These are phyloP conservation scores for Patella pellucida DNA, from an alignment of 2,888 invertebrate genomes.

Conservation along the genomic window DNA sequence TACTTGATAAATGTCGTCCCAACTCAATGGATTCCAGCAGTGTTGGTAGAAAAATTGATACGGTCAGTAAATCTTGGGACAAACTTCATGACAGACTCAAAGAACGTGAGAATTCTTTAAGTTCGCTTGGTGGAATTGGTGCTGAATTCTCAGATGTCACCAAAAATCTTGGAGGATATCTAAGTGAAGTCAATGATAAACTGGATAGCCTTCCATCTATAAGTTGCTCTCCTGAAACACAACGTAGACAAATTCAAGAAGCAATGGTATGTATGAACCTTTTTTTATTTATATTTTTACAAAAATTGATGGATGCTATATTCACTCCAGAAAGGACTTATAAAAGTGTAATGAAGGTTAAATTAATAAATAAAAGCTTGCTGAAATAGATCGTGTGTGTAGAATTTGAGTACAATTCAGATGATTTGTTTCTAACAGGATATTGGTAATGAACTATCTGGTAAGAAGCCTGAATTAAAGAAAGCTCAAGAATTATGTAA, in stretches of 20 bases:
- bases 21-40: slow-evolving; percentile 65
- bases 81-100: slow-evolving; percentile 76
- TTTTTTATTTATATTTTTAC: neutral
- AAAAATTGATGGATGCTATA: neutral
- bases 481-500: slow-evolving; percentile 78
- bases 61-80: slow-evolving; percentile 82
- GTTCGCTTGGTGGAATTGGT: slow-evolving; percentile 91
- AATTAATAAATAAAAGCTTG: too few species aligned
- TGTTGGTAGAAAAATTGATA: slow-evolving; percentile 74
- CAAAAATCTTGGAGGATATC: slow-evolving; percentile 85
- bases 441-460: slow-evolving; percentile 46
- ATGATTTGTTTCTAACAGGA: slow-evolving; percentile 38
- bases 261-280: slow-evolving; percentile 76
- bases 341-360: too few species aligned
- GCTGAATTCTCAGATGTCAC: slow-evolving; percentile 92
- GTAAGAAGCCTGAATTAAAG: slow-evolving; percentile 50
- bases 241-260: slow-evolving; percentile 88
- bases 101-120: slow-evolving; percentile 77
- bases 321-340: too few species aligned
- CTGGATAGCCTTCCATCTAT: slow-evolving; percentile 82
- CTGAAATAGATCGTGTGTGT: neutral
- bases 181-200: slow-evolving; percentile 88
- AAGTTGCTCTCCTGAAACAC: slow-evolving; percentile 76
- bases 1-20: slow-evolving; percentile 77
- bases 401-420: neutral